Evolutionary conservation across 2,888 invertebrate species (phyloP).

Genomic region (Mythimna vitellina): DNA sequence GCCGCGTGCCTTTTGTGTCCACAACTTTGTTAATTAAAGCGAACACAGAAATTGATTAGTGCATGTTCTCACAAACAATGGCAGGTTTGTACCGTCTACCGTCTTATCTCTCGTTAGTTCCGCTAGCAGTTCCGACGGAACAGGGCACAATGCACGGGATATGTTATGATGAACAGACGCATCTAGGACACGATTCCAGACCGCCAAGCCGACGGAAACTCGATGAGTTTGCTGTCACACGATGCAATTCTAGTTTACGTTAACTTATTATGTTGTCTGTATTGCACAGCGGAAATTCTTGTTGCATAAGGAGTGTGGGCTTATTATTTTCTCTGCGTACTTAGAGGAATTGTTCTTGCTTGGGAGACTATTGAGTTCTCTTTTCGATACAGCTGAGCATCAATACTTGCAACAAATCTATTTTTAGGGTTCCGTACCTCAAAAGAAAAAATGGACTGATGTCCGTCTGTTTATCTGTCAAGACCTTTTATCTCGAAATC

Average conservation of each 20-base stretch:
- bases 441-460: too few relatives aligned
- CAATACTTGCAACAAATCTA: neutral
- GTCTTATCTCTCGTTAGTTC: constrained; percentile 40
- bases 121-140: constrained; percentile 38
- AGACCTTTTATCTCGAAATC: too few relatives aligned
- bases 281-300: neutral
- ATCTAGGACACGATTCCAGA: constrained; percentile 18
- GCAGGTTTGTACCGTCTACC: constrained; percentile 11
- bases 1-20: neutral
- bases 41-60: constrained; percentile 42
- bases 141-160: constrained; percentile 40
- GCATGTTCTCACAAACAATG: constrained; percentile 35
- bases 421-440: too few relatives aligned
- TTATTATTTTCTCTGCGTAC: neutral
- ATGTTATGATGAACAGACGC: constrained; percentile 24
- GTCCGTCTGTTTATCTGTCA: too few relatives aligned
- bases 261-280: constrained; percentile 6
- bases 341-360: neutral
- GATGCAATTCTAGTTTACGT: constrained; percentile 6
- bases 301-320: neutral
- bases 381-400: neutral
- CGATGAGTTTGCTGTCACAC: constrained; percentile 11
- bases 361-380: neutral
- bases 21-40: constrained; percentile 29
- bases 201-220: constrained; percentile 26